Conservation (phyloP, 2,888 invertebrate species). For the Leucozona laternaria region DNA sequence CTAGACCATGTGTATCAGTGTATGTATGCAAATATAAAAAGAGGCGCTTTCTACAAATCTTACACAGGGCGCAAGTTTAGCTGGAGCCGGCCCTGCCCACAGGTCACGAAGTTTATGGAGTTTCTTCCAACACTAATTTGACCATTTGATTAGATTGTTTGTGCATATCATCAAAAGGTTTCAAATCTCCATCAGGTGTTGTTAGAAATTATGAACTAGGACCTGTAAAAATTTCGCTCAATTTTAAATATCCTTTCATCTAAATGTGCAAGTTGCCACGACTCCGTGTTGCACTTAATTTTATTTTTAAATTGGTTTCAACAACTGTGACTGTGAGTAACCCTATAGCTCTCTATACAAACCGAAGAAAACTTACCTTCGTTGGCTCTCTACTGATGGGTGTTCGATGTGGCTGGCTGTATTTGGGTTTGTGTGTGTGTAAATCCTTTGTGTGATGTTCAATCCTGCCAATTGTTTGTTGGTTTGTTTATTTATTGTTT, state of each 20-base stretch:
- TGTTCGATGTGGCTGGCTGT: conserved; percentile 9
- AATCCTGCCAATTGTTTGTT: conserved; percentile 71
- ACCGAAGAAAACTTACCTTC: conserved; percentile 46
- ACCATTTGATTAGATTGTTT: no score
- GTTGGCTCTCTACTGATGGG: neutral
- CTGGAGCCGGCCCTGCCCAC: no score
- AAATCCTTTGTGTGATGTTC: conserved; percentile 28
- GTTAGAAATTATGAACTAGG: no score
- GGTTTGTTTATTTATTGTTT: conserved; percentile 74
- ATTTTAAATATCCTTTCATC: neutral
- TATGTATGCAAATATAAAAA: no score
- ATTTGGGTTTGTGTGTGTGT: conserved; percentile 7
- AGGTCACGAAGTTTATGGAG: no score
- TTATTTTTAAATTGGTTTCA: conserved; percentile 62
- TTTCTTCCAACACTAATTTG: no score
- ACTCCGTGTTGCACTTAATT: neutral
- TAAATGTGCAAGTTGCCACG: neutral
- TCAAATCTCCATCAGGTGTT: no score
- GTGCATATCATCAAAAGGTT: no score
- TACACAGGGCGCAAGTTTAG: no score
- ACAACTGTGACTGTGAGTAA: conserved; percentile 64
- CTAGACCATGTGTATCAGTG: no score
- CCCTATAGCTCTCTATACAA: conserved; percentile 15
- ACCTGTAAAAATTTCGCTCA: no score
- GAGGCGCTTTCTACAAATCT: no score